phyloP scores from a whole-genome alignment of 2,888 invertebrate species.

The Polymixis flavicincta region DNA sequence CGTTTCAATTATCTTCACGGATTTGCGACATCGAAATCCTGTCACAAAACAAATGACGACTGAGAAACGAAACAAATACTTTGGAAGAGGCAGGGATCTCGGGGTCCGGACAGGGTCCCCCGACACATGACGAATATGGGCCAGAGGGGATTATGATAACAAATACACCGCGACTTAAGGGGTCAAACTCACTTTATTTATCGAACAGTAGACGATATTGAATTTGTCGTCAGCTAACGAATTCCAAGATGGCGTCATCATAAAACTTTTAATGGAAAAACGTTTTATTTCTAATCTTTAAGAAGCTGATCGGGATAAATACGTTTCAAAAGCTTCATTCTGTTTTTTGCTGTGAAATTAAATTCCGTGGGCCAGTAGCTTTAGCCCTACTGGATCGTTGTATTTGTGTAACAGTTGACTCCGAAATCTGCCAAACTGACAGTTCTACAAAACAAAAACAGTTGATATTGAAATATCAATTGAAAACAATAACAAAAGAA shows the following conservation, averaged over 20 bases:
- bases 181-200: constrained; percentile 60
- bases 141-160: constrained; percentile 72
- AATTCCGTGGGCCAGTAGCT: neutral
- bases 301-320: neutral
- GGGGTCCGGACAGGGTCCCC: constrained; percentile 43
- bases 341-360: neutral
- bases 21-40: constrained; percentile 72
- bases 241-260: constrained; percentile 9
- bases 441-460: neutral
- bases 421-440: too few relatives aligned
- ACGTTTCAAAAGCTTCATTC: neutral
- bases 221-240: constrained; percentile 44
- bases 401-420: neutral
- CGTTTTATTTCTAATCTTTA: neutral
- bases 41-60: constrained; percentile 70
- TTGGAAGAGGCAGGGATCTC: constrained; percentile 51
- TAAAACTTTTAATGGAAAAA: neutral
- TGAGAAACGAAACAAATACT: constrained; percentile 70
- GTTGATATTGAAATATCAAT: neutral
- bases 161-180: constrained; percentile 67
- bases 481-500: constrained; percentile 29
- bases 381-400: neutral
- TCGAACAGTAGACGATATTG: constrained; percentile 58
- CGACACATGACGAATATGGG: constrained; percentile 72
- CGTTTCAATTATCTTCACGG: constrained; percentile 79